Conservation (phyloP, 2,797 vertebrate genomes). For the Lutjanus argentimaculatus region DNA sequence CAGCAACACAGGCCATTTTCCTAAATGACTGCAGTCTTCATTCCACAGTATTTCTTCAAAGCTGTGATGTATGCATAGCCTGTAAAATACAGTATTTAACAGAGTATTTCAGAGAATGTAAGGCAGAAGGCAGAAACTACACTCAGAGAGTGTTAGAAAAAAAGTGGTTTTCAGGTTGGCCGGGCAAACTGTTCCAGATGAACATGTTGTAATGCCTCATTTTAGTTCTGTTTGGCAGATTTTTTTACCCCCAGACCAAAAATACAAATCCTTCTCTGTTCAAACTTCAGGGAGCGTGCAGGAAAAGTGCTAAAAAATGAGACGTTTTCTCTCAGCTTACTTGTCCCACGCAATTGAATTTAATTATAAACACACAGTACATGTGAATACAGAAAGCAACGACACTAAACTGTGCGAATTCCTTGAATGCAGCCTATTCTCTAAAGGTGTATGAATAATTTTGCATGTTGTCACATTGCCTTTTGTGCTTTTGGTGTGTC, state of each 20-base stretch:
- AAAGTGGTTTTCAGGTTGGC: neutral
- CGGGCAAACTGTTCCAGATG: neutral
- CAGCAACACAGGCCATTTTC: constrained; percentile 11
- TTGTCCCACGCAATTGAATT: neutral
- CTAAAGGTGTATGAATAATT: too few relatives aligned
- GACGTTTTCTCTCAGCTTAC: neutral
- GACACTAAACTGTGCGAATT: neutral
- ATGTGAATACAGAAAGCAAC: neutral
- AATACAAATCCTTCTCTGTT: neutral
- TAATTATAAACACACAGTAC: neutral
- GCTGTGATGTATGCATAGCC: constrained; percentile 5
- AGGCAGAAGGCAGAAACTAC: neutral
- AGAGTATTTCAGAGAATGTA: neutral
- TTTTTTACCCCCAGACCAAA: neutral
- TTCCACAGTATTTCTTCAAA: constrained; percentile 27
- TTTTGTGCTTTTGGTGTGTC: too few relatives aligned
- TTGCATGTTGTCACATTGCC: too few relatives aligned
- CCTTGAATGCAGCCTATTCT: too few relatives aligned
- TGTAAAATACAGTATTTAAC: constrained; percentile 9
- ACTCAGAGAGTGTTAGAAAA: neutral
- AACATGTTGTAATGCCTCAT: neutral
- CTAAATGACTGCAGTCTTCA: constrained; percentile 25
- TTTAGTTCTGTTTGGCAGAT: neutral
- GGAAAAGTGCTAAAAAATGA: neutral
- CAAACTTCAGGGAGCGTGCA: neutral